phyloP scores from a whole-genome alignment of 2,888 invertebrate genomes.

The Uloborus plumipes region DNA sequence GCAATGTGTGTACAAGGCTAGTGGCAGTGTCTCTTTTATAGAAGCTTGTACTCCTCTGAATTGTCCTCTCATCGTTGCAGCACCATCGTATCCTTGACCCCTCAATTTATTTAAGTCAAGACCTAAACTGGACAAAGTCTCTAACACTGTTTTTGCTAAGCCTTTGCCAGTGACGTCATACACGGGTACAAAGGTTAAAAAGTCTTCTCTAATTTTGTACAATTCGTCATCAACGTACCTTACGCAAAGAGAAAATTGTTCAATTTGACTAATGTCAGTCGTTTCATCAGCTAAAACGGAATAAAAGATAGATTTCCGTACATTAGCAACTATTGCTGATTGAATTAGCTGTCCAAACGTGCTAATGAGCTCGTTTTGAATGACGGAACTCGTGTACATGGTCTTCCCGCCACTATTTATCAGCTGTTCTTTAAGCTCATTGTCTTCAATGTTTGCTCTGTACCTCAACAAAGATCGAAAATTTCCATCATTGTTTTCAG shows the following conservation, averaged over 20 bases:
- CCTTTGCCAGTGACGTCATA: neutral
- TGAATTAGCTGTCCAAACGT: conserved; percentile 3
- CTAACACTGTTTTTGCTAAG: neutral
- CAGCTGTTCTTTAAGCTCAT: neutral
- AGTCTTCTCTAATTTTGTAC: neutral
- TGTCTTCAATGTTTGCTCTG: conserved; percentile 4
- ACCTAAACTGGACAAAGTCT: neutral
- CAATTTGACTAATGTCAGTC: conserved; percentile 11
- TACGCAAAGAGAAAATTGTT: neutral
- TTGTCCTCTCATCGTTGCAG: neutral
- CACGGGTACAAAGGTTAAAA: neutral
- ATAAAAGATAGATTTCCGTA: neutral
- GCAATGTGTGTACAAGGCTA: too few relatives aligned
- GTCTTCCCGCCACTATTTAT: neutral
- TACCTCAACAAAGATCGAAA: conserved; percentile 20
- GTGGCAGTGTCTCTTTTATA: neutral
- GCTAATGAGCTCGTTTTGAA: conserved; percentile 13
- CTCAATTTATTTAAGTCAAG: neutral
- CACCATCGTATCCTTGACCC: neutral
- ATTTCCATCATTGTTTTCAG: conserved; percentile 16
- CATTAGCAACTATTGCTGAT: conserved; percentile 6
- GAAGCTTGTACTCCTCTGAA: neutral
- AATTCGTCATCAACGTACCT: conserved; percentile 8
- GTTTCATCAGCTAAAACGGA: conserved; percentile 26
- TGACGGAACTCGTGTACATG: conserved; percentile 12